Base-by-base conservation (phyloP, 2,797 vertebrate genomes). In the Danionella dracula region DNA sequence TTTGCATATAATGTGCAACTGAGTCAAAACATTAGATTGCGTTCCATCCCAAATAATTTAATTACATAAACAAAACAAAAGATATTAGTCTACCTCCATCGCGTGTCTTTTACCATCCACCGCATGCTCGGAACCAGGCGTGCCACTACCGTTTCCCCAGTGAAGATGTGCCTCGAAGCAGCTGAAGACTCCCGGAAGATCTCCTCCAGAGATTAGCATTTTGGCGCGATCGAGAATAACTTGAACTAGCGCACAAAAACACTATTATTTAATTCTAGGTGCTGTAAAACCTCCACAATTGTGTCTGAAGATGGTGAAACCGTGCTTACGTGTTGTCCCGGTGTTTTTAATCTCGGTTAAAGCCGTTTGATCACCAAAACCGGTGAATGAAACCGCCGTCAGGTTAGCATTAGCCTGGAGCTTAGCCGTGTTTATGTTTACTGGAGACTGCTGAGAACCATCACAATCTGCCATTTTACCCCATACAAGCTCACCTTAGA, bases 1-100 rank as follows among this genome's bases (percentile, higher is more conserved):
- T 61, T 84, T 85, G 12, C 82, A 85, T 1, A 92, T 85, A 0
- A 92, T 80, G 69, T 92, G 91, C 5, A 92, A 4, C 91, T 92
- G 66, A 12, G 41, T 1, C 2, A 0, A 0, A 29, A 49, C 10
- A 27, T 27, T 27, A 27, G 3, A 27, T 27, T 27, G 23, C 23
- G n/a, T n/a, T n/a, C n/a, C n/a, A n/a, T n/a, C n/a, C n/a, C n/a
- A n/a, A n/a, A n/a, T n/a, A n/a, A 27, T 27, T 6, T 27, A 27
- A 27, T 3, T 6, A 27, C 23, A 3, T 3, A 27, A 27, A 27
- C 3, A 3, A 27, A 27, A 27, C 3, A 27, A 27, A 27, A 3
- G 3, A 27, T 27, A 3, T 27, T 27, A 27, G 6, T 3, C 29
- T 78, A 91, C 91, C 88, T 91, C 91, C 88, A 91, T 88, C 11